Conservation (phyloP, 2,113 vertebrate species). For the Notarius quadriscutis region DNA sequence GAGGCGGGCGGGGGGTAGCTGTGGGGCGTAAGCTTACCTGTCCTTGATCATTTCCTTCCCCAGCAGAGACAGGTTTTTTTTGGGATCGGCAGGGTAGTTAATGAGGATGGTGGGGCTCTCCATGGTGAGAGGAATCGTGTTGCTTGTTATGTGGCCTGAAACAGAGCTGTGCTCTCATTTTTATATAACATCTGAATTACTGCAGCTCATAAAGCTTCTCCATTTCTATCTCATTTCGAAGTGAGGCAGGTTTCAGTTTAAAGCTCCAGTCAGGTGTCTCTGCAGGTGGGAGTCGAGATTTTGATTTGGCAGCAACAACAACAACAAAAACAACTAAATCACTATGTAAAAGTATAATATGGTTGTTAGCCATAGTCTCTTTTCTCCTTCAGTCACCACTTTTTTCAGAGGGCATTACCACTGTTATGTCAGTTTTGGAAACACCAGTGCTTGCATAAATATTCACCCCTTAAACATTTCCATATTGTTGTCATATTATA, state of each 20-base stretch:
- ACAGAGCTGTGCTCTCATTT: neutral
- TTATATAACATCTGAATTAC: conserved; percentile 31
- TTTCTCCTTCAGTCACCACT: neutral
- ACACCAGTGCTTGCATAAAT: neutral
- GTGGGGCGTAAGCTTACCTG: conserved; percentile 18
- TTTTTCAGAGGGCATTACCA: too few species aligned
- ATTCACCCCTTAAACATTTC: neutral
- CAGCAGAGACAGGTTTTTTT: conserved; percentile 23
- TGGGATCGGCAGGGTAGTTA: conserved; percentile 41
- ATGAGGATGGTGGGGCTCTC: conserved; percentile 50
- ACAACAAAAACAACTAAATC: conserved; percentile 1
- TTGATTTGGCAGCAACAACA: neutral
- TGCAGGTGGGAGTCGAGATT: neutral
- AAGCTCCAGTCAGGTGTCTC: neutral
- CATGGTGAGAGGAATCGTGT: conserved; percentile 36
- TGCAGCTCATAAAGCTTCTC: conserved; percentile 20
- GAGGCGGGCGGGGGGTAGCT: conserved; percentile 18
- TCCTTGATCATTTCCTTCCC: conserved; percentile 44
- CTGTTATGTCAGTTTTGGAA: neutral
- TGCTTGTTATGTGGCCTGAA: conserved; percentile 11
- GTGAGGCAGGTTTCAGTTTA: neutral
- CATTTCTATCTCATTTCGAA: conserved; percentile 10
- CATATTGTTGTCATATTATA: neutral
- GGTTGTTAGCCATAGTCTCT: neutral
- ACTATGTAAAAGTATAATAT: conserved; percentile 1